phyloP scores from a whole-genome alignment of 2,113 vertebrate genomes.

The Rana temporaria region DNA sequence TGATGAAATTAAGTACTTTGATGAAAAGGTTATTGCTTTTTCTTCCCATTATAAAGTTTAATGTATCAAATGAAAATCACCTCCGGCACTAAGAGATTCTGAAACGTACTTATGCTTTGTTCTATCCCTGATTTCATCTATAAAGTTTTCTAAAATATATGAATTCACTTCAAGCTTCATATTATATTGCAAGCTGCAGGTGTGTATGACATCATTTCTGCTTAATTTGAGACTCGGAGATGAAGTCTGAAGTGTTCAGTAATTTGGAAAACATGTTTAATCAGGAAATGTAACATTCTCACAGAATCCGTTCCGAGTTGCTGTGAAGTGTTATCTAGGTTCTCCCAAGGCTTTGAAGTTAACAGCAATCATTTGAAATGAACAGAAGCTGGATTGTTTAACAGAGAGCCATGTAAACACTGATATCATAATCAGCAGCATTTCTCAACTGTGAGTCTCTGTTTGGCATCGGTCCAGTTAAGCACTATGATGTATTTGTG shows the following conservation, averaged over 20 bases:
- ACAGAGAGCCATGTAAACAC: conserved; percentile 17
- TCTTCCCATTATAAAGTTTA: too few species aligned
- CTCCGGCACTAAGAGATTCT: too few species aligned
- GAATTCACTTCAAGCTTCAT: background rate
- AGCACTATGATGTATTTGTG: conserved; percentile 13
- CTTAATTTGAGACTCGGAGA: background rate
- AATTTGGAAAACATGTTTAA: background rate
- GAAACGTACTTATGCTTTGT: too few species aligned
- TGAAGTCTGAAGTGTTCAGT: background rate
- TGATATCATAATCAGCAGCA: conserved; percentile 21
- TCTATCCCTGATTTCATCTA: background rate
- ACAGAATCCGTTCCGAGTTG: conserved; percentile 5
- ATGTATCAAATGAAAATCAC: too few species aligned
- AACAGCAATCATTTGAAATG: background rate
- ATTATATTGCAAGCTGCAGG: background rate
- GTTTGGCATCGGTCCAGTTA: conserved; percentile 28
- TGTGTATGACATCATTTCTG: conserved; percentile 26
- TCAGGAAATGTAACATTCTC: conserved; percentile 23
- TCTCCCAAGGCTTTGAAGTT: conserved; percentile 19
- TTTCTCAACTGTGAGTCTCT: conserved; percentile 26
- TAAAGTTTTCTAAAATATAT: background rate
- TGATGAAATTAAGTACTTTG: too few species aligned
- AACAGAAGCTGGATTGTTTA: conserved; percentile 23
- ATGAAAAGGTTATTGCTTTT: too few species aligned
- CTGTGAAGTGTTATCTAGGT: conserved; percentile 19